phyloP scores from a whole-genome alignment of 2,113 vertebrate genomes.

The Hippocampus comes region DNA sequence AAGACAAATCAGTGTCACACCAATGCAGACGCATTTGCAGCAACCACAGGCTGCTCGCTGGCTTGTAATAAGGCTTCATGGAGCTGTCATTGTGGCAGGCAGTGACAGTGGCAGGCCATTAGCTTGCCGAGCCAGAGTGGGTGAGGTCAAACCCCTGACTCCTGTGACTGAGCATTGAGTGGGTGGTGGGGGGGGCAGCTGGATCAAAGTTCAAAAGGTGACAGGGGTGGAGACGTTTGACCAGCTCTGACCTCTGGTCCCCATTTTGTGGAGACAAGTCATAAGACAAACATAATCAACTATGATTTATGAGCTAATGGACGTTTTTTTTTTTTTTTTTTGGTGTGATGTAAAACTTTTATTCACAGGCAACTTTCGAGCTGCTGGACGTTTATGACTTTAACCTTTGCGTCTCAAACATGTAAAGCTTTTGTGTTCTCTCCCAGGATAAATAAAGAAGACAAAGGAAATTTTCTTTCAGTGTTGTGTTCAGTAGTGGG shows the following conservation, averaged over 20 bases:
- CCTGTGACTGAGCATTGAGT: slow-evolving; percentile 35
- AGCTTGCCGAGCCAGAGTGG: slow-evolving; percentile 51
- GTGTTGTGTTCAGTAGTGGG: neutral
- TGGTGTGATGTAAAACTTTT: slow-evolving; percentile 21
- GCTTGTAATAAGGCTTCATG: slow-evolving; percentile 43
- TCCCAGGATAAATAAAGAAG: neutral
- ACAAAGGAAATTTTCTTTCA: neutral
- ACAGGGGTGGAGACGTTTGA: slow-evolving; percentile 48
- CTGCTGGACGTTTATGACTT: slow-evolving; percentile 23
- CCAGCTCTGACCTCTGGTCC: slow-evolving; percentile 47
- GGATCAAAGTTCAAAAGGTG: slow-evolving; percentile 54
- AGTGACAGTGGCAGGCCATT: slow-evolving; percentile 64
- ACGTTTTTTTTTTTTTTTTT: slow-evolving; percentile 3
- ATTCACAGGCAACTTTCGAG: slow-evolving; percentile 20
- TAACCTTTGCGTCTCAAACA: slow-evolving; percentile 16
- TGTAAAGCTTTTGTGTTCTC: slow-evolving; percentile 2
- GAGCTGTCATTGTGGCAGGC: slow-evolving; percentile 63
- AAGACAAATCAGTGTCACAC: slow-evolving; percentile 46
- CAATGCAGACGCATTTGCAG: slow-evolving; percentile 40
- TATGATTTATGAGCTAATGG: slow-evolving; percentile 60
- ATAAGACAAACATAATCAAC: slow-evolving; percentile 64
- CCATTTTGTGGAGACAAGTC: slow-evolving; percentile 37
- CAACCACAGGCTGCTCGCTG: slow-evolving; percentile 24
- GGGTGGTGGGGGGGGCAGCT: slow-evolving; percentile 32
- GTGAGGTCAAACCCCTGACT: slow-evolving; percentile 59